Percentiles rank a stretch among this genome's conserved stretches.
Conservation (phyloP, 30 jellyfish, hydroid and myxozoan species). For the Pseudorhiza aurosa region DNA sequence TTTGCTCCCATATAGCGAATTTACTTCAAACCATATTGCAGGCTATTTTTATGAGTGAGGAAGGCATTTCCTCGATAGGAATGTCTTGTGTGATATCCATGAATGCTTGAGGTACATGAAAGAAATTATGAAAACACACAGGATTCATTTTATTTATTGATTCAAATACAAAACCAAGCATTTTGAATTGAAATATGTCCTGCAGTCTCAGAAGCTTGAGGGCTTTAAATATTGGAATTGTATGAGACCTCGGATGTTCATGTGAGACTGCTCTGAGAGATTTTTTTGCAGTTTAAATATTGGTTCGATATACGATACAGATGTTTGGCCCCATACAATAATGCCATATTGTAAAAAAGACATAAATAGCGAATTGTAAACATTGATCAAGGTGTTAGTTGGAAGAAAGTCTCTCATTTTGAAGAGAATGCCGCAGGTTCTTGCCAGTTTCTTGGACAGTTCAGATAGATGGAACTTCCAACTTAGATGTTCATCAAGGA, state of each 20-base stretch:
- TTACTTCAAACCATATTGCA: constrained; percentile 5
- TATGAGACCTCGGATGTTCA: neutral
- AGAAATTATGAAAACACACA: constrained; percentile 24
- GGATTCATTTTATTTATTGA: constrained; percentile 33
- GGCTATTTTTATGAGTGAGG: neutral
- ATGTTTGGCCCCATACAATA: constrained; percentile 28
- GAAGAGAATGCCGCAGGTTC: constrained; percentile 39
- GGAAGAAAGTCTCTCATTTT: constrained; percentile 3
- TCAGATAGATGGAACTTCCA: constrained; percentile 31
- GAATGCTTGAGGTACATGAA: neutral
- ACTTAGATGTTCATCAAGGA: constrained; percentile 15
- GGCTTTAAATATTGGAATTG: constrained; percentile 19
- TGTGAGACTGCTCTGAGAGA: neutral
- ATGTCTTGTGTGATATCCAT: neutral
- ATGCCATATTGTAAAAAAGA: constrained; percentile 26
- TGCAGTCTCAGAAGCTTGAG: constrained; percentile 21
- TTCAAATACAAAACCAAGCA: constrained; percentile 15
- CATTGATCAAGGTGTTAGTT: neutral
- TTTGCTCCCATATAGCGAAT: constrained; percentile 10
- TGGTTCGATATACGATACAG: constrained; percentile 17
- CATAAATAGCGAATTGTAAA: constrained; percentile 14
- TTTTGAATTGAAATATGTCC: constrained; percentile 16
- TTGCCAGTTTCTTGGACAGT: constrained; percentile 39
- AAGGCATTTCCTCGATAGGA: neutral
- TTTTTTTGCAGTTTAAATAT: constrained; percentile 11